Evolutionary conservation across 2,113 vertebrate species (phyloP).

Genomic region (Clarias magur): DNA sequence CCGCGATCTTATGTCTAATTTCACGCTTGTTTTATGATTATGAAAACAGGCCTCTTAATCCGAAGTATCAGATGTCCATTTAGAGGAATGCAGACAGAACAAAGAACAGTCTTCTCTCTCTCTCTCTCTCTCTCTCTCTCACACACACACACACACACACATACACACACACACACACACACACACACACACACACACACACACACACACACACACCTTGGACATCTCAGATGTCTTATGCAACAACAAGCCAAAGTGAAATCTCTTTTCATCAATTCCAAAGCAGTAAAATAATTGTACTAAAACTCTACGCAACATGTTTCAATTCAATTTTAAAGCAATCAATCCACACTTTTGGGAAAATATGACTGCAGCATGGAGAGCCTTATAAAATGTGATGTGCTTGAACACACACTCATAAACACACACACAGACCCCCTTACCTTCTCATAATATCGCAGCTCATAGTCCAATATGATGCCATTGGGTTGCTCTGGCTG

Average conservation of each 20-base stretch:
- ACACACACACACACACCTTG: too few species aligned
- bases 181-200: background rate
- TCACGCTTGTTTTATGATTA: background rate
- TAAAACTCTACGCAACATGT: background rate
- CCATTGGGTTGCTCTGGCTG: constrained; percentile 98
- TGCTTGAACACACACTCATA: background rate
- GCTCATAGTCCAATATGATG: constrained; percentile 97
- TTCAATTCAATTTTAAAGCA: background rate
- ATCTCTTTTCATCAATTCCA: constrained; percentile 5
- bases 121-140: background rate
- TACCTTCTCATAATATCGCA: constrained; percentile 96
- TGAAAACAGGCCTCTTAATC: background rate
- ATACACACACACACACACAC: background rate
- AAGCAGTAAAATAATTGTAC: constrained; percentile 11
- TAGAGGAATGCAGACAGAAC: background rate
- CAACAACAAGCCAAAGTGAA: background rate
- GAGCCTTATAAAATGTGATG: constrained; percentile 1
- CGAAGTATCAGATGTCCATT: background rate
- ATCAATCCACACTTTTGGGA: background rate
- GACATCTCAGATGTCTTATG: background rate
- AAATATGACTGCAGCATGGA: background rate
- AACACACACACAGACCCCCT: constrained; percentile 54
- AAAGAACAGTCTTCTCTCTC: background rate
- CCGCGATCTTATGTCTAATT: background rate
- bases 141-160: background rate